Base-by-base conservation (phyloP, 1,140 invertebrate species). In the Achroia grisella region DNA sequence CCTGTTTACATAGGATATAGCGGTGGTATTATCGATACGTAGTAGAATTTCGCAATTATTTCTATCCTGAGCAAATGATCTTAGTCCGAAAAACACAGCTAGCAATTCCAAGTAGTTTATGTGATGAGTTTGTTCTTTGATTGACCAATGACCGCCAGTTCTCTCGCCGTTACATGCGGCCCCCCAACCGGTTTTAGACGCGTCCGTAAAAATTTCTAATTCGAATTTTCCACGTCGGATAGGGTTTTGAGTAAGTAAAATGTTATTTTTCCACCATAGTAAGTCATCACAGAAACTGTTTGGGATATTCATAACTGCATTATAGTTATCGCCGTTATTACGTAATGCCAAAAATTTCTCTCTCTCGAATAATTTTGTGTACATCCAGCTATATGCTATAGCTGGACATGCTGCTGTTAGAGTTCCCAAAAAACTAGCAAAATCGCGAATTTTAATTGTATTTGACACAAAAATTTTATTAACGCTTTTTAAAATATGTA, bases 331-430 rank as follows among this genome's bases (percentile, higher is more conserved):
- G 9, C 31, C 36, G 6, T 40, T 12, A 10, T 29, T 10, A 30
- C 17, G 1, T 28, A 57, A 15, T 10, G 15, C 40, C 11, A 52
- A 10, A 33, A 15, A n/a, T n/a, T n/a, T n/a, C n/a, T n/a, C n/a
- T n/a, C n/a, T n/a, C n/a, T n/a, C n/a, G n/a, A n/a, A n/a, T n/a
- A n/a, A n/a, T n/a, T n/a, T n/a, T n/a, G n/a, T n/a, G n/a, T n/a
- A n/a, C n/a, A n/a, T n/a, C n/a, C 45, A 62, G 10, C 42, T 34
- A 43, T 58, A 65, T 32, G 27, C 4, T 10, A 50, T 15, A 10
- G 52, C 55, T 8, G 52, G 40, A 39, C 52, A 56, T n/a, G 30
- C 15, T 29, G 54, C 39, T 6, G 43, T 23, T 8, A 61, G 43
- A 3, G 32, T 2, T 1, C 60, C 52, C 12, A 57, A 23, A 0